These are phyloP conservation scores for Hydrozoanthus gracilis DNA, from an alignment of 92 coral and sea anemone genomes.

Conservation along the genomic window DNA sequence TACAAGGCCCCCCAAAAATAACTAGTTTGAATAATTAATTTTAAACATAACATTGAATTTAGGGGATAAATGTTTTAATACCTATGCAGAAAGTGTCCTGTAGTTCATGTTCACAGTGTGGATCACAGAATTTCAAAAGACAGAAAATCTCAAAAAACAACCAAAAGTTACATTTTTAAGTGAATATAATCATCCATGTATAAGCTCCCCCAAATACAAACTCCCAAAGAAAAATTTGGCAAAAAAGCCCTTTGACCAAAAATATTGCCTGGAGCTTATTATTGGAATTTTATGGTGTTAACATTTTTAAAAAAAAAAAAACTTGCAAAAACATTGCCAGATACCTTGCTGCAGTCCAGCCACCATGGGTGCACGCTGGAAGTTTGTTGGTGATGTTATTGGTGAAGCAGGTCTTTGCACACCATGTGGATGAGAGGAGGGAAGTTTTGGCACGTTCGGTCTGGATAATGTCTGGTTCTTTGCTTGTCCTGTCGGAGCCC, in stretches of 20 bases:
- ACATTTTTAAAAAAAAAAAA: background rate
- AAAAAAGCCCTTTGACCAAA: too few relatives aligned
- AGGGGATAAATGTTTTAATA: too few relatives aligned
- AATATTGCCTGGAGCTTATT: background rate
- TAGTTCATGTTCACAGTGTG: too few relatives aligned
- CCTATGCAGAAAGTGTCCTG: too few relatives aligned
- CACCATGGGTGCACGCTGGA: conserved; percentile 12
- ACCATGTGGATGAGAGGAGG: conserved; percentile 12
- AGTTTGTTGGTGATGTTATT: conserved; percentile 10
- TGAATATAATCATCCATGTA: background rate
- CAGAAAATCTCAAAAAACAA: too few relatives aligned
- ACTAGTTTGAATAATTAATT: too few relatives aligned
- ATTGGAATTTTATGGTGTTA: background rate
- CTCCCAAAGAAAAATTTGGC: too few relatives aligned
- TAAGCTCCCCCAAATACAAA: too few relatives aligned
- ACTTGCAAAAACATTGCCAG: background rate
- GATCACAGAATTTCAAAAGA: too few relatives aligned
- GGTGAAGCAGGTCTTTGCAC: conserved; percentile 33
- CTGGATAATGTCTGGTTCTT: conserved; percentile 30
- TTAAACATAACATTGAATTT: too few relatives aligned
- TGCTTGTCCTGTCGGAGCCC: conserved; percentile 68
- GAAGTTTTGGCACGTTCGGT: conserved; percentile 8
- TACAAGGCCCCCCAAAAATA: too few relatives aligned
- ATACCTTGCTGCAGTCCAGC: conserved; percentile 38
- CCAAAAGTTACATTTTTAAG: too few relatives aligned